Base-by-base conservation (phyloP, 1,140 invertebrate species). In the Tribolium castaneum region DNA sequence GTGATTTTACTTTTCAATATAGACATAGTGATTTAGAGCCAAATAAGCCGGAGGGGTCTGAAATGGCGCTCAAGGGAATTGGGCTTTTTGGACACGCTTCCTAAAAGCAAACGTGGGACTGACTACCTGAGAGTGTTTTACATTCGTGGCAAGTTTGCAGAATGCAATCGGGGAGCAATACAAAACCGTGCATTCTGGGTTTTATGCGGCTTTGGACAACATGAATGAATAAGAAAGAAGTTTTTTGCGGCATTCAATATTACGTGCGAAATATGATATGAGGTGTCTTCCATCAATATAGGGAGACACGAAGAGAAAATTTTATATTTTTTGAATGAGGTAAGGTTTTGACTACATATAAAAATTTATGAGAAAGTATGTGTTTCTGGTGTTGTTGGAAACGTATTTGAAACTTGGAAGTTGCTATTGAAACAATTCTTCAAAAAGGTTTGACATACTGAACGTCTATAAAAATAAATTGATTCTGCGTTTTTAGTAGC, bases 1-100 rank as follows among this genome's bases (percentile, higher is more conserved):
- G 50, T 51, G 56, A 70, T 76, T 76, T 76, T 76, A 76, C 70
- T 76, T 76, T 76, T 76, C 56, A 76, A 76, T 76, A 76, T 62
- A 76, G 59, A 62, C 66, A 70, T 59, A 59, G 59, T 51, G 59
- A 76, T 70, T 70, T 76, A 45, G 59, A 70, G 2, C n/a, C 52
- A 59, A 76, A 52, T 59, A 50, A 62, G 34, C 59, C 56, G 49
- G 34, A 50, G 59, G 59, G 56, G 75, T 35, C 14, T 34, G 56
- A 50, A 75, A 75, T 52, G 51, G 22, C 25, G 39, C 73, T 59
- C 73, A 10, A 34, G 73, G 73, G 73, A 59, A 54, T 75, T 25
- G 73, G 34, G 73, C 73, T 59, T 75, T 75, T 75, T 75, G 73
- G 52, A 45, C 56, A 59, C 56, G 22, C 45, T 59, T 13, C 56